These are phyloP conservation scores for Carettochelys insculpta DNA, from an alignment of 2,113 vertebrate genomes.

Conservation along the genomic window DNA sequence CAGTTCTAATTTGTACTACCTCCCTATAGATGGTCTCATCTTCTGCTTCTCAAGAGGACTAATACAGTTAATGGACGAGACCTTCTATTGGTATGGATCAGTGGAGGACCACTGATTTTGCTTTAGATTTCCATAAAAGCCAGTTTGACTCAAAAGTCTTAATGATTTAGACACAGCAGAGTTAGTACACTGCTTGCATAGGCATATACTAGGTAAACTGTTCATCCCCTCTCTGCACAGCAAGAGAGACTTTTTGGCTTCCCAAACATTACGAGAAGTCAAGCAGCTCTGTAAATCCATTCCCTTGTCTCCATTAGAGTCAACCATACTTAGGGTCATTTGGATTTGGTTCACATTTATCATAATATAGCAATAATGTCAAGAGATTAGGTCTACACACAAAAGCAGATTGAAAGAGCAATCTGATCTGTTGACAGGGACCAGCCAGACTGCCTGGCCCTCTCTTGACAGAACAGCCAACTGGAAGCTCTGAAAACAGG, in stretches of 20 bases:
- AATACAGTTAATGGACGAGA: not conserved
- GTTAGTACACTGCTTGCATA: not conserved
- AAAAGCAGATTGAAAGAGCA: no score
- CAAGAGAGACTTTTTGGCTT: not conserved
- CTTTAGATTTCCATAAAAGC: not conserved
- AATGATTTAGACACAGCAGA: not conserved
- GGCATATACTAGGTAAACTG: not conserved
- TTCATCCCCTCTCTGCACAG: not conserved
- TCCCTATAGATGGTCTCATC: not conserved
- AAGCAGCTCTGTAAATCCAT: not conserved
- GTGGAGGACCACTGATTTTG: not conserved
- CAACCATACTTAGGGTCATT: not conserved
- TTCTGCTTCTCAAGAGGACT: not conserved
- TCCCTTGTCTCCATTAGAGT: not conserved
- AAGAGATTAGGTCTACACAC: no score
- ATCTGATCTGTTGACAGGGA: no score
- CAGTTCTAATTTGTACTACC: not conserved
- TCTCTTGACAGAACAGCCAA: no score
- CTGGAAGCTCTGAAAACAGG: no score
- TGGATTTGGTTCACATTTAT: not conserved
- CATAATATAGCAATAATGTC: not conserved
- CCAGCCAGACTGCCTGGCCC: no score
- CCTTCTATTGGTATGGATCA: not conserved
- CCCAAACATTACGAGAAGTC: not conserved
- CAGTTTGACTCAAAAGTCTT: not conserved